Base-by-base conservation (phyloP, 2,797 vertebrate genomes). In the Poliocrania exsul region DNA sequence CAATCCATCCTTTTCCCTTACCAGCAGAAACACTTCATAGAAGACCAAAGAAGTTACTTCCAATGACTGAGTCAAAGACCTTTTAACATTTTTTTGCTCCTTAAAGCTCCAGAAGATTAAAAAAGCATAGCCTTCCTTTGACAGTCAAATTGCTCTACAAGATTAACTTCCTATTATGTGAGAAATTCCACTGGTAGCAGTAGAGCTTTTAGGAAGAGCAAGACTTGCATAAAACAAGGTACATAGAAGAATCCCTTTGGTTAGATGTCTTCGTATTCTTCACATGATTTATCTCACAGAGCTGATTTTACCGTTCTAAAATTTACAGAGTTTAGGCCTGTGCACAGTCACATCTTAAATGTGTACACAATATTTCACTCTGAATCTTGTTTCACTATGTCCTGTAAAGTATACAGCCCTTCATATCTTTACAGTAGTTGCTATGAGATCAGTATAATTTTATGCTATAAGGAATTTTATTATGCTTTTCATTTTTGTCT, bases 41-140 rank as follows among this genome's bases (percentile, higher is more conserved):
- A 86, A 78, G 53, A 90, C 86, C 83, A 92, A 88, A 94, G 70
- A 88, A 92, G 37, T 81, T 81, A 60, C 13, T 90, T 78, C 29
- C 49, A 78, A 42, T 16, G 25, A 90, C 38, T 18, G 9, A 90
- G 47, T 77, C 72, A 86, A 92, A 93, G 88, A 90, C 37, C 57
- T 88, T 53, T 81, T 71, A 83, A 78, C 9, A 78, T 58, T 46
- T 74, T 95, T 92, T 85, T 93, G 53, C 14, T 86, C 28, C 65
- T 86, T 13, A 2, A 88, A 88, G 33, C 31, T 92, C 53, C 53
- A 74, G 11, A 85, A 85, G 56, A 93, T 92, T 81, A 71, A 84
- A 71, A 73, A 91, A 62, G 23, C 35, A 58, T 62, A 70, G 53
- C 79, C 46, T 72, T 81, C 80, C 61, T 87, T 44, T 61, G 60